These are phyloP conservation scores for Ochropleura plecta DNA, from an alignment of 2,888 invertebrate species.

Conservation along the genomic window DNA sequence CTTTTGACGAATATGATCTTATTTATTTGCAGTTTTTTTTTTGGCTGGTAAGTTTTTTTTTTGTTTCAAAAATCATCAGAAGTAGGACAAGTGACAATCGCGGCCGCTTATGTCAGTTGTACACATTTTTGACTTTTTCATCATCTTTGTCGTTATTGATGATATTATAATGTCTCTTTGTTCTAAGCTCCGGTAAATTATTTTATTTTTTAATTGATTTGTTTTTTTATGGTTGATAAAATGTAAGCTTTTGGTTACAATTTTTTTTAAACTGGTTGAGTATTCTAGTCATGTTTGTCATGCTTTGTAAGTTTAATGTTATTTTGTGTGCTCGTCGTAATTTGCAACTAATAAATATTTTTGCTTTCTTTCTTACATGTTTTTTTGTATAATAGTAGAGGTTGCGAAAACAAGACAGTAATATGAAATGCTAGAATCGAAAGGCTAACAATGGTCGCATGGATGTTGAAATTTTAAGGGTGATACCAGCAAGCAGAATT, in stretches of 20 bases:
- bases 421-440: not conserved
- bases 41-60: constrained; percentile 3
- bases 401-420: not conserved
- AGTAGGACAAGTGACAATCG: too few species aligned
- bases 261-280: not conserved
- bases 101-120: too few species aligned
- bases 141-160: not conserved
- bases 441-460: not conserved
- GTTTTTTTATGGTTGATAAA: not conserved
- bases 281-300: too few species aligned
- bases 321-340: too few species aligned
- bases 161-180: not conserved
- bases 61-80: not conserved
- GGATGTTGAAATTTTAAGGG: not conserved
- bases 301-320: too few species aligned
- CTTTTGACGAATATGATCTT: constrained; percentile 6
- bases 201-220: too few species aligned
- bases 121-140: not conserved
- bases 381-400: not conserved
- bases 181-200: not conserved
- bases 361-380: too few species aligned
- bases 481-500: not conserved
- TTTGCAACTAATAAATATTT: too few species aligned
- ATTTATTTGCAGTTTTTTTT: not conserved
- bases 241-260: not conserved